Evolutionary conservation across 2,113 vertebrate genomes (phyloP).

Genomic region (Puntigrus tetrazona): DNA sequence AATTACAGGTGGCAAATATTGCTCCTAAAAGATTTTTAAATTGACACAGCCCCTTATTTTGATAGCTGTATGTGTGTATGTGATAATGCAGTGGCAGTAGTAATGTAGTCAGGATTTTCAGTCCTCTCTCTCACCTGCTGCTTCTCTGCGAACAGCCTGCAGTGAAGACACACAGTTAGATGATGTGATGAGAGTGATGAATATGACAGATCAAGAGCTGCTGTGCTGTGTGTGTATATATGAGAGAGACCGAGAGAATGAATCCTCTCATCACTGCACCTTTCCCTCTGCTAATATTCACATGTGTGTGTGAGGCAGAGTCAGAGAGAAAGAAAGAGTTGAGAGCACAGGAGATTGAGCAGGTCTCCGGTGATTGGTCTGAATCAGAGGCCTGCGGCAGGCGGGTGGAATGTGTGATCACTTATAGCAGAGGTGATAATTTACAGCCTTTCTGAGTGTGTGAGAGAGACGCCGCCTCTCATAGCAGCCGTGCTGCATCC

Average conservation of each 20-base stretch:
- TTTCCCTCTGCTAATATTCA: not conserved
- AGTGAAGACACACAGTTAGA: slow-evolving; percentile 52
- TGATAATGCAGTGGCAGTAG: not conserved
- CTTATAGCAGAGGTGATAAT: slow-evolving; percentile 33
- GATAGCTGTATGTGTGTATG: slow-evolving; percentile 12
- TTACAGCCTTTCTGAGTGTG: slow-evolving; percentile 23
- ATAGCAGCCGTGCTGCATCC: not conserved
- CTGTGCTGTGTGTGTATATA: slow-evolving; percentile 7
- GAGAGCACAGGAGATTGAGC: slow-evolving; percentile 22
- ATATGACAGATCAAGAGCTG: slow-evolving; percentile 40
- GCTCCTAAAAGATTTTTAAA: not conserved
- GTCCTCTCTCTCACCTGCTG: slow-evolving; percentile 64
- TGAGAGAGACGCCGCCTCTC: not conserved
- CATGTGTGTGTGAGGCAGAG: slow-evolving; percentile 7
- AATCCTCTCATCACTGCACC: not conserved
- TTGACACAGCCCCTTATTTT: not conserved
- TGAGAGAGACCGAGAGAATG: slow-evolving; percentile 7
- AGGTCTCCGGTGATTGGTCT: slow-evolving; percentile 13
- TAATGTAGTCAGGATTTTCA: slow-evolving; percentile 48
- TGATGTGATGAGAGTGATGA: slow-evolving; percentile 32
- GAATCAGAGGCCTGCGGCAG: slow-evolving; percentile 10
- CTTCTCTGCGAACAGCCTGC: slow-evolving; percentile 59
- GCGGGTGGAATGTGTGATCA: slow-evolving; percentile 17
- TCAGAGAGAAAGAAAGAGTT: not conserved
- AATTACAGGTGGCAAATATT: not conserved